Conservation (phyloP, 2,797 vertebrate species). For the Pseudotriccus pelzelni region DNA sequence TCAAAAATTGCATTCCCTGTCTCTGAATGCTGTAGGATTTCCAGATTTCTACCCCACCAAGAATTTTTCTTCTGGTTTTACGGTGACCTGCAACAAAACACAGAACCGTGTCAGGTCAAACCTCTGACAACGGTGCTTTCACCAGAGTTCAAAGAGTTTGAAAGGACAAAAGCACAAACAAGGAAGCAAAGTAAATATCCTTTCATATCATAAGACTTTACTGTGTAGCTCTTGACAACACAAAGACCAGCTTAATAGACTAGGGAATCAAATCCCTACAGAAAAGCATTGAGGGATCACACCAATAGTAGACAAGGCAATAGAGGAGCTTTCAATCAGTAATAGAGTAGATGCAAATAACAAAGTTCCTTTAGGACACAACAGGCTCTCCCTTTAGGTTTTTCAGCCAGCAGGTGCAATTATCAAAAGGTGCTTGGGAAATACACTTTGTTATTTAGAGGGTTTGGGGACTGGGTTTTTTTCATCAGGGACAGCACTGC, state of each 20-base stretch:
- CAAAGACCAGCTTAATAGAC: slow-evolving; percentile 19
- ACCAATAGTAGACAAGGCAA: neutral
- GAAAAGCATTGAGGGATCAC: neutral
- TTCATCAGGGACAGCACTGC: neutral
- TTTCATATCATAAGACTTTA: slow-evolving; percentile 11
- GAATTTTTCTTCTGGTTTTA: neutral
- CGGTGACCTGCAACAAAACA: neutral
- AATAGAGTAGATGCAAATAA: neutral
- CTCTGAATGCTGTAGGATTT: neutral
- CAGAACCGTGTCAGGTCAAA: slow-evolving; percentile 4
- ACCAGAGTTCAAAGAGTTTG: slow-evolving; percentile 44
- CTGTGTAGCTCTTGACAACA: slow-evolving; percentile 1
- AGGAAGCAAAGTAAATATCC: slow-evolving; percentile 65
- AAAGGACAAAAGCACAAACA: slow-evolving; percentile 16
- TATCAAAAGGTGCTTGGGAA: neutral
- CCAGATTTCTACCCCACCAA: neutral
- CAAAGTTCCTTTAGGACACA: neutral
- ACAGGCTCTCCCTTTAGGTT: neutral
- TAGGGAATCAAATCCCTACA: slow-evolving; percentile 36
- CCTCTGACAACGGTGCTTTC: slow-evolving; percentile 37
- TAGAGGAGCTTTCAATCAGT: slow-evolving; percentile 1
- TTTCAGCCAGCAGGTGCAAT: neutral
- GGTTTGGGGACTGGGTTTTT: neutral
- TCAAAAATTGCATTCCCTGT: neutral
- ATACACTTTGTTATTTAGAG: neutral